Conservation (phyloP, 2,888 invertebrate genomes). For the Drosophila multiciliata region DNA sequence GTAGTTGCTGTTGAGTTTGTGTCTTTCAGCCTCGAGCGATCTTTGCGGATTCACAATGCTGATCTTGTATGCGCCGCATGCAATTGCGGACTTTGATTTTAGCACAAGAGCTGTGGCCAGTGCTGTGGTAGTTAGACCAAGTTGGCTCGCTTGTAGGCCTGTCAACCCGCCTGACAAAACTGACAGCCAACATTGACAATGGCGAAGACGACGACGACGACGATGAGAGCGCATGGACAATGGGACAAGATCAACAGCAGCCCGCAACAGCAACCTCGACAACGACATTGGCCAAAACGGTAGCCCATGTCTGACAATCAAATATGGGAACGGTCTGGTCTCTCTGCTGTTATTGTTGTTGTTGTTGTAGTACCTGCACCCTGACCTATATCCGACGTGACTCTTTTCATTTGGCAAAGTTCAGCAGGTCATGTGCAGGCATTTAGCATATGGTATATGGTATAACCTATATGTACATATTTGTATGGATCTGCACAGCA, state of each 20-base stretch:
- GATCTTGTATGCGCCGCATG: conserved; percentile 57
- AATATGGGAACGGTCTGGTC: conserved; percentile 65
- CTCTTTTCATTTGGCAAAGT: conserved; percentile 44
- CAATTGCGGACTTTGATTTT: conserved; percentile 56
- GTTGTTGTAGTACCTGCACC: conserved; percentile 55
- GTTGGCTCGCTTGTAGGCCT: conserved; percentile 70
- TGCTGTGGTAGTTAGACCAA: conserved; percentile 54
- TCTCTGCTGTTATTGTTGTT: conserved; percentile 18
- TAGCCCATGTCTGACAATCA: conserved; percentile 75
- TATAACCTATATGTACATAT: conserved; percentile 12
- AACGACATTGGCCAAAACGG: conserved; percentile 63
- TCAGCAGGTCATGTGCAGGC: conserved; percentile 62
- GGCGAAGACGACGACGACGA: conserved; percentile 27
- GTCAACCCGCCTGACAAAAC: conserved; percentile 75
- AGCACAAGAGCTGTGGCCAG: conserved; percentile 40
- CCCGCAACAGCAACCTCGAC: conserved; percentile 13
- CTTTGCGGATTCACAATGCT: conserved; percentile 27
- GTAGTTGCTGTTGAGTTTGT: background rate
- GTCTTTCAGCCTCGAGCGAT: background rate
- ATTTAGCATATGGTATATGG: conserved; percentile 44
- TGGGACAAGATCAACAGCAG: conserved; percentile 15
- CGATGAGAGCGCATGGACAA: conserved; percentile 43
- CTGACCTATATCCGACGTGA: conserved; percentile 66
- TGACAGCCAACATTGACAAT: conserved; percentile 80
- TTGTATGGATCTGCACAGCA: background rate